Conservation (phyloP, 2,113 vertebrate species). For the Engraulis encrasicolus region DNA sequence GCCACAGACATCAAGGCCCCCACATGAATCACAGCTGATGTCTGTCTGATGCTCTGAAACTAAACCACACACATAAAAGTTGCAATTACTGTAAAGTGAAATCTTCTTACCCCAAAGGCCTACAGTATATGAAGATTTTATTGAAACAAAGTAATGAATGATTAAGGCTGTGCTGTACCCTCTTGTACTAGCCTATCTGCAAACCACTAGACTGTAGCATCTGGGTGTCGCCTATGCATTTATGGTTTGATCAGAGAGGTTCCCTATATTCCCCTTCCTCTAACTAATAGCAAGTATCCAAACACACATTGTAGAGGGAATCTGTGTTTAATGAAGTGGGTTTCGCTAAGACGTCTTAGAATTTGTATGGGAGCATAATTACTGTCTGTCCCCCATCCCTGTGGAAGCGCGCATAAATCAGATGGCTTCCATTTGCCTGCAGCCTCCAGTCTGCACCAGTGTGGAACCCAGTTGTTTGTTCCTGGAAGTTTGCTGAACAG, state of each 20-base stretch:
- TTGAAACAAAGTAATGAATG: too few species aligned
- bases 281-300: not conserved
- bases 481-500: constrained; percentile 12
- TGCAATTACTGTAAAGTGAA: too few species aligned
- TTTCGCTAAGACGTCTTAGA: not conserved
- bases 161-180: not conserved
- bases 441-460: not conserved
- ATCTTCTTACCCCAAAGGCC: too few species aligned
- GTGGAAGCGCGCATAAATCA: not conserved
- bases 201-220: not conserved
- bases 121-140: too few species aligned
- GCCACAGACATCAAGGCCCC: too few species aligned
- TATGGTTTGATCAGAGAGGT: too few species aligned
- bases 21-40: not conserved
- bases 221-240: too few species aligned
- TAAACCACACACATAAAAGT: not conserved
- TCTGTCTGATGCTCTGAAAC: not conserved
- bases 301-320: not conserved
- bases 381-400: not conserved
- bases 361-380: constrained; percentile 3
- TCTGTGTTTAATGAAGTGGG: not conserved
- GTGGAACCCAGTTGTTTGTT: not conserved
- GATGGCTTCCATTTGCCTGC: not conserved
- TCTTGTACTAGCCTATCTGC: not conserved
- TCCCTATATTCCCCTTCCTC: too few species aligned